Evolutionary conservation across 1,140 invertebrate genomes (phyloP), one percentile per base, ranked within the genome.

Genomic region (Drosophila insularis): DNA sequence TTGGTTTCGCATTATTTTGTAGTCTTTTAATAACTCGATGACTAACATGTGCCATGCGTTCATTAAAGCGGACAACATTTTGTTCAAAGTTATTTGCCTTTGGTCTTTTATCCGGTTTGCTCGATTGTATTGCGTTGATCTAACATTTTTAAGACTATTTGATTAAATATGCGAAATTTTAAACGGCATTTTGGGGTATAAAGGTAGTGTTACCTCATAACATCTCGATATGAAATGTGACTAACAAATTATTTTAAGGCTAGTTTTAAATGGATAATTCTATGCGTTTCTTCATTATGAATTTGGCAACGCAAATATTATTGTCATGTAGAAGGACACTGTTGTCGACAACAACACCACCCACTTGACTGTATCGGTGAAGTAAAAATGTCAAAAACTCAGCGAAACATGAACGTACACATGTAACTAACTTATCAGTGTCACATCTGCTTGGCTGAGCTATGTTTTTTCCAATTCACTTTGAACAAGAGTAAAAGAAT

Each of bases 41-140:
- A 85, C 81, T 86, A 80, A 85, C 73, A 71, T n/a, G 8, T 54
- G 37, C 53, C 53, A 7, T 59, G 56, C 55, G 59, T 31, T 37
- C 64, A 53, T 68, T 50, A 21, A 85, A 85, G 81, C 81, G 74
- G 81, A 85, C 85, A 78, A 78, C 46, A 71, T 50, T 80, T 75
- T 67, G 63, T 71, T 80, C n/a, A 66, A 56, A 55, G 54, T 27
- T 72, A 50, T 63, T 63, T 54, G 78, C 35, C 55, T 67, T 70
- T 74, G 50, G 43, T 39, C 67, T 78, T 71, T 77, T 85, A 87
- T 81, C 81, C 81, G 81, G 81, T 86, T 85, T 75, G 59, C 35
- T 61, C 71, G 60, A 77, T 21, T 50, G 43, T 8, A 17, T 77
- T 80, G 50, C 39, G 58, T 56, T 50, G 46, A 23, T 73, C 59